These are phyloP conservation scores for Aleiodes sp. DNA, from an alignment of 1,140 invertebrate species.

Conservation along the genomic window DNA sequence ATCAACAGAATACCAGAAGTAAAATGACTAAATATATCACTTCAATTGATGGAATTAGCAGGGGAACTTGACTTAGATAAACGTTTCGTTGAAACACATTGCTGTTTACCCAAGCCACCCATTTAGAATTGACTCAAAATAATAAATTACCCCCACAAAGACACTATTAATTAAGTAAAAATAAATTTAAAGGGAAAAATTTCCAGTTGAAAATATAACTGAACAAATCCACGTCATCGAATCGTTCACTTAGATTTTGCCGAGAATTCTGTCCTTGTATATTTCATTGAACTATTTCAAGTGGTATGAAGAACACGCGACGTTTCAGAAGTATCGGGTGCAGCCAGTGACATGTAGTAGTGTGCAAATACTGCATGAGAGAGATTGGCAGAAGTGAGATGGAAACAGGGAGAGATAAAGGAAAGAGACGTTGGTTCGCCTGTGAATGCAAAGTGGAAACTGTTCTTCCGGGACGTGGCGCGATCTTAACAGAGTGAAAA, in stretches of 20 bases:
- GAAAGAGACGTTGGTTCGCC: background rate
- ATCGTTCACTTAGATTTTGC: background rate
- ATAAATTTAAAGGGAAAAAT: no score
- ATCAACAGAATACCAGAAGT: no score
- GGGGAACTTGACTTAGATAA: no score
- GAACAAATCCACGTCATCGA: no score
- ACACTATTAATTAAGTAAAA: no score
- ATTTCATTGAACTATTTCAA: constrained; percentile 1
- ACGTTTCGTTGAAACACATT: no score
- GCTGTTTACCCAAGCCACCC: no score
- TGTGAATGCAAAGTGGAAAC: constrained; percentile 11
- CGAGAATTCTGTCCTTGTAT: background rate
- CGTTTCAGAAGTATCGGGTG: constrained; percentile 3
- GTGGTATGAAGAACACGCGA: background rate
- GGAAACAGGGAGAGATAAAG: background rate
- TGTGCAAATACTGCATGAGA: background rate
- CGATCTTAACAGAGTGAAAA: constrained; percentile 14
- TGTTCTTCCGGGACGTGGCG: constrained; percentile 11
- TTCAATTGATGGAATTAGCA: no score
- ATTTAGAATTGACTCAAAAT: no score
- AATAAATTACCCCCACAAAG: no score
- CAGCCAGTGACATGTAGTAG: background rate
- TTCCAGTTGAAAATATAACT: no score
- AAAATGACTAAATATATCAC: no score
- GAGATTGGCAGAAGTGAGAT: background rate